These are phyloP conservation scores for Ptilorrhoa leucosticta DNA, from an alignment of 2,113 vertebrate species.

Conservation along the genomic window DNA sequence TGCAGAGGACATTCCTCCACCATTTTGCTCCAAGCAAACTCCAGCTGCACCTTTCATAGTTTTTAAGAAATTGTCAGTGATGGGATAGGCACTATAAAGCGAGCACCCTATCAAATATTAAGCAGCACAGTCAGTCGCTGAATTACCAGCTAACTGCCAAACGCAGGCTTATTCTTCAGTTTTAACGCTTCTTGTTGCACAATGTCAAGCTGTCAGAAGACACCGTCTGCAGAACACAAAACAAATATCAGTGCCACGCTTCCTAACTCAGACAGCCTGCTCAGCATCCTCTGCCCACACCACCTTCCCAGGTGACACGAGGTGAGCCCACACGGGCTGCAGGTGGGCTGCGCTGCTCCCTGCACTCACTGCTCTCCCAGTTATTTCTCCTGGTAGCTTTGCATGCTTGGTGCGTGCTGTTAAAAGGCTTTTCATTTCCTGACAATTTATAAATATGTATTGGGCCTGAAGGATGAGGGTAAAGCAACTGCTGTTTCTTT, in stretches of 20 bases:
- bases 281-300: background rate
- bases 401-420: conserved; percentile 33
- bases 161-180: background rate
- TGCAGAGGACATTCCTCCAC: background rate
- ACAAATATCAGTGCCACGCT: background rate
- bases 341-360: background rate
- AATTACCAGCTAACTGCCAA: conserved; percentile 6
- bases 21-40: background rate
- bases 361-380: background rate
- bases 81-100: background rate
- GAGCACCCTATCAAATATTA: background rate
- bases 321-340: background rate
- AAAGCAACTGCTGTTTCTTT: conserved; percentile 62
- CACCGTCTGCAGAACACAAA: background rate
- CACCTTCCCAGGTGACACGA: background rate
- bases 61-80: background rate
- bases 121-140: background rate
- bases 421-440: conserved; percentile 56
- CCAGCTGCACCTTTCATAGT: background rate
- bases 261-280: background rate
- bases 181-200: background rate
- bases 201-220: background rate
- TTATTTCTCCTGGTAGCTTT: conserved; percentile 28
- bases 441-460: conserved; percentile 74
- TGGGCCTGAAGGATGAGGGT: conserved; percentile 57